Base-by-base conservation (phyloP, 2,113 vertebrate species). In the Upupa epops region DNA sequence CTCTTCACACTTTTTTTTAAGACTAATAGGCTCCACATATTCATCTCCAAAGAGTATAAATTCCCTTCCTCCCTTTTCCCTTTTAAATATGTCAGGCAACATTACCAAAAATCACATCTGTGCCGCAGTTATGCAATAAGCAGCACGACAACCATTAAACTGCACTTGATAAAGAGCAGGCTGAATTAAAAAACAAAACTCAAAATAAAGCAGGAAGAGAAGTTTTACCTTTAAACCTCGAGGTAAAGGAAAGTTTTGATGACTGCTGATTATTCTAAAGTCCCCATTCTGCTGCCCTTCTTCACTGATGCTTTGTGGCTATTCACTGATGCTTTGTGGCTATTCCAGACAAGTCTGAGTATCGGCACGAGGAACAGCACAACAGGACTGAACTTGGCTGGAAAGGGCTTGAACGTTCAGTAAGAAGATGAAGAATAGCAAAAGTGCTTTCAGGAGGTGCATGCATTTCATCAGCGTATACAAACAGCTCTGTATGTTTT, bases 1-100 rank as follows among this genome's bases (percentile, higher is more conserved):
- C 88, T 93, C 93, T 95, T 96, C 89, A 94, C 93, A 86, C 80
- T 95, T 95, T 92, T 95, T 92, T 92, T 91, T n/a, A 93, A 92
- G 86, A 86, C 92, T 93, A 96, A 95, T 55, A 79, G 90, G 80
- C 88, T 96, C 77, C 90, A 75, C 71, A 78, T 71, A 94, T 58
- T 94, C 88, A 96, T 83, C 63, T 96, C 94, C 65, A 77, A 86
- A 72, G 81, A 71, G 59, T 52, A 92, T 46, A 86, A 93, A 92
- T 86, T 95, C 93, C 83, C 48, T 66, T 94, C 86, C 71, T 92
- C 80, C 82, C 77, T 78, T 77, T 77, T 85, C 28, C 28, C 80
- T 89, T 95, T 90, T 60, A 89, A 89, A 93, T 45, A 90, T 37
- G 73, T 81, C 90, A 90, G 63, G 88, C 89, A 93, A 88, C 77